Conservation (phyloP, 2,888 invertebrate species). For the Conchocele bisecta region DNA sequence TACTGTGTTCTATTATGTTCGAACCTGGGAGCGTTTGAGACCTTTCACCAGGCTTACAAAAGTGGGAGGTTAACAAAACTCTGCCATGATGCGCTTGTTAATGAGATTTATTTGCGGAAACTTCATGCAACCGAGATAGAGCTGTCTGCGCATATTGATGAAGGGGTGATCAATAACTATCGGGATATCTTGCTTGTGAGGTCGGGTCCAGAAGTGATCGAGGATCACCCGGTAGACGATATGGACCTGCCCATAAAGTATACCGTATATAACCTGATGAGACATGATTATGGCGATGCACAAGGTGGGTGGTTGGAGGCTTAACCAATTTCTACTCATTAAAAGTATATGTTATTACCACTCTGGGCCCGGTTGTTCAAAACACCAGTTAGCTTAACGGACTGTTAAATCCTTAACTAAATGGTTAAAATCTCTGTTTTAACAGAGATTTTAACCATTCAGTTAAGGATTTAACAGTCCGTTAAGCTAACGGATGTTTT, state of each 20-base stretch:
- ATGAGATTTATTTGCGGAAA: constrained; percentile 38
- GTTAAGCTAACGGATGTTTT: no score
- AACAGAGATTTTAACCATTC: no score
- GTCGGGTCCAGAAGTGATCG: constrained; percentile 29
- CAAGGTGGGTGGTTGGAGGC: no score
- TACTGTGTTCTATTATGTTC: constrained; percentile 48
- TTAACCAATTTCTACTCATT: no score
- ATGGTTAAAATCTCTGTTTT: no score
- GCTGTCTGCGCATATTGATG: constrained; percentile 53
- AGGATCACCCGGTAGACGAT: constrained; percentile 58
- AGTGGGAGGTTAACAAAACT: constrained; percentile 56
- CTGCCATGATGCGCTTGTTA: constrained; percentile 56
- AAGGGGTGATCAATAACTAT: constrained; percentile 53
- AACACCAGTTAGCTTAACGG: no score
- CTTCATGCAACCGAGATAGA: constrained; percentile 48
- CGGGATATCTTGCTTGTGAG: constrained; percentile 55
- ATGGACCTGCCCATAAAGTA: constrained; percentile 25
- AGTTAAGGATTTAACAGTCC: no score
- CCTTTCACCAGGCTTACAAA: constrained; percentile 57
- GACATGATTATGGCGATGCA: no score
- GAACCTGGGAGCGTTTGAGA: constrained; percentile 63
- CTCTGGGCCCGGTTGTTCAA: no score
- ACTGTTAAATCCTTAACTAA: no score
- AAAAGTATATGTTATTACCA: no score
- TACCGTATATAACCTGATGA: neutral